phyloP scores from a whole-genome alignment of 2,888 invertebrate genomes.

The Resseliella maxima region DNA sequence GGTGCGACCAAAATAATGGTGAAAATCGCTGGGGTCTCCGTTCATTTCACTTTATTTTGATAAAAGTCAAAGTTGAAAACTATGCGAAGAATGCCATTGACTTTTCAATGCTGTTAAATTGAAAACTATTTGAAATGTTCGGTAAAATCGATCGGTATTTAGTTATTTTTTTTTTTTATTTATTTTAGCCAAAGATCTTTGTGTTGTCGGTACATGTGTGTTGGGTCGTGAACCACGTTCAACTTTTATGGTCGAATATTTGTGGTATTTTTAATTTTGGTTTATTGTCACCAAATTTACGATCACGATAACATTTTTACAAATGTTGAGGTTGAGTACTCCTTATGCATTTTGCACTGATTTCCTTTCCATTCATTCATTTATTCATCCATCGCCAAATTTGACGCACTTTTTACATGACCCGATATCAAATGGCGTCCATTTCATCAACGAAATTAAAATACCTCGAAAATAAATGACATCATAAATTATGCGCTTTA shows the following conservation, averaged over 20 bases:
- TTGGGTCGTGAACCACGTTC: neutral
- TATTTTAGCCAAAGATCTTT: too few species aligned
- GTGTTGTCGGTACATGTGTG: neutral
- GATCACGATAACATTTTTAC: constrained; percentile 18
- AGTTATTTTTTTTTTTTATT: too few species aligned
- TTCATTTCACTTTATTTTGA: neutral
- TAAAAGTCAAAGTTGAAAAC: constrained; percentile 23
- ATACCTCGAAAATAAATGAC: constrained; percentile 52
- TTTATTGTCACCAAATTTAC: constrained; percentile 16
- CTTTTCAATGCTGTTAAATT: constrained; percentile 9
- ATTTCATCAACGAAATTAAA: constrained; percentile 51
- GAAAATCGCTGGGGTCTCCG: constrained; percentile 21
- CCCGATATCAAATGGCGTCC: constrained; percentile 11
- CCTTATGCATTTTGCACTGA: neutral
- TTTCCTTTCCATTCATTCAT: too few species aligned
- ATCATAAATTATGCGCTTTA: constrained; percentile 51
- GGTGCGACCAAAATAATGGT: constrained; percentile 35
- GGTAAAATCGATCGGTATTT: neutral
- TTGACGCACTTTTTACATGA: neutral
- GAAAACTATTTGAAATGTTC: constrained; percentile 42
- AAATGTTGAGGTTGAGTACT: neutral
- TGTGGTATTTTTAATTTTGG: constrained; percentile 43
- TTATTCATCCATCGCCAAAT: neutral
- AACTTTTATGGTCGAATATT: neutral
- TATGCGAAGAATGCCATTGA: constrained; percentile 1